Percentiles rank a stretch among this genome's conserved stretches.
These are phyloP conservation scores for Pelmatolapia mariae DNA, from an alignment of 2,113 vertebrate genomes.

Conservation along the genomic window DNA sequence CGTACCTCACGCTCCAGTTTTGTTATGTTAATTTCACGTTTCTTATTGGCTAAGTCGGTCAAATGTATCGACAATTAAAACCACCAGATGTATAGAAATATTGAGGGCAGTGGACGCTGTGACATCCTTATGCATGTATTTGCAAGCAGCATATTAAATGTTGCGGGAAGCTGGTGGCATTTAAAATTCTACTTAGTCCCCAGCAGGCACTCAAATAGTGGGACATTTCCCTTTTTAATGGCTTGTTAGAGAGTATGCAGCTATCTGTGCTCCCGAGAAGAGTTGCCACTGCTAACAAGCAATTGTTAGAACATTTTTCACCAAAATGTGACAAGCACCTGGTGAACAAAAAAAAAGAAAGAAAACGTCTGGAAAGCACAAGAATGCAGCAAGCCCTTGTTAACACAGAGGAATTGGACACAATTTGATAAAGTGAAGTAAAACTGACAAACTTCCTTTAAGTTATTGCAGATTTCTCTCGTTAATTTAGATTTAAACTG, in stretches of 20 bases:
- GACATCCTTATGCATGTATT: not conserved
- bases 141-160: not conserved
- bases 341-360: not conserved
- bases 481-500: not conserved
- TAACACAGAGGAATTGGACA: not conserved
- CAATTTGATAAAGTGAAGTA: not conserved
- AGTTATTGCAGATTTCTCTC: not conserved
- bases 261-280: not conserved
- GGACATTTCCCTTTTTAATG: constrained; percentile 22
- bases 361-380: not conserved
- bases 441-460: not conserved
- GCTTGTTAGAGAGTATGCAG: constrained; percentile 26
- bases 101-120: not conserved
- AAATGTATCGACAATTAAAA: not conserved
- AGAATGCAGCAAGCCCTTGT: not conserved
- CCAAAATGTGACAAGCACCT: not conserved
- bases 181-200: not conserved
- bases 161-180: not conserved
- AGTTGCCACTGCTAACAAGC: constrained; percentile 22
- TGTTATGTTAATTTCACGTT: not conserved
- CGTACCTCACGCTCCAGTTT: not conserved
- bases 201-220: not conserved
- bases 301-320: not conserved
- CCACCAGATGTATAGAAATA: not conserved
- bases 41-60: not conserved